Base-by-base conservation (phyloP, 2,888 invertebrate species). In the Kryphioiulus occultus region DNA sequence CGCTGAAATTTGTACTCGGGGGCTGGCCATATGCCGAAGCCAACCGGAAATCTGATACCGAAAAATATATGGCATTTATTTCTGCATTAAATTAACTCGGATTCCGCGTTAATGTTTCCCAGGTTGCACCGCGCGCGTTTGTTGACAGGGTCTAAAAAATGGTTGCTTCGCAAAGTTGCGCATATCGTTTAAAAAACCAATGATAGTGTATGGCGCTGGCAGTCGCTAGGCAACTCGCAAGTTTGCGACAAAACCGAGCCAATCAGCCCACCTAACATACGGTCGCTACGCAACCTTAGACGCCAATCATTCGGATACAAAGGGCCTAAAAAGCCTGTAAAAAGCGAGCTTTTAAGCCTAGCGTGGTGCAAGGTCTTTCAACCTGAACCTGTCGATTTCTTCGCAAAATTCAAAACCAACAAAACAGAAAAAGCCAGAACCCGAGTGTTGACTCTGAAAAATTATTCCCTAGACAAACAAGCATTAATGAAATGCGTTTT, bases 201-300 rank as follows among this genome's bases (percentile, higher is more conserved):
- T 59, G 59, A 59, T 59, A 59, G 19, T 59, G 59, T 59, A 59
- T 59, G 59, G n/a, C 22, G 19, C n/a, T 59, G n/a, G 59, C 59
- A 59, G 83, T 83, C 39, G 83, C 83, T 83, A 83, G 35, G 83
- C 83, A 83, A 83, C 83, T n/a, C 32, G 17, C 83, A 83, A 83
- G 19, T 83, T 83, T 83, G 83, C 39, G 39, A 83, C 83, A 83
- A 30, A 35, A 35, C 83, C 17, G 83, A 83, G n/a, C 83, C 83
- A 83, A 83, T 83, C 83, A 83, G 83, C 83, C 39, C 26, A 83
- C 83, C 83, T 83, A 83, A 83, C 83, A 83, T 83, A 83, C 83
- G 39, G 83, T 83, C 39, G 83, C 83, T 39, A 83, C 32, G 83
- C 83, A 83, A 83, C 83, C 83, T 83, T 32, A 83, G 83, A 32